Conservation (phyloP, 2,113 vertebrate genomes). For the Microcebus murinus region DNA sequence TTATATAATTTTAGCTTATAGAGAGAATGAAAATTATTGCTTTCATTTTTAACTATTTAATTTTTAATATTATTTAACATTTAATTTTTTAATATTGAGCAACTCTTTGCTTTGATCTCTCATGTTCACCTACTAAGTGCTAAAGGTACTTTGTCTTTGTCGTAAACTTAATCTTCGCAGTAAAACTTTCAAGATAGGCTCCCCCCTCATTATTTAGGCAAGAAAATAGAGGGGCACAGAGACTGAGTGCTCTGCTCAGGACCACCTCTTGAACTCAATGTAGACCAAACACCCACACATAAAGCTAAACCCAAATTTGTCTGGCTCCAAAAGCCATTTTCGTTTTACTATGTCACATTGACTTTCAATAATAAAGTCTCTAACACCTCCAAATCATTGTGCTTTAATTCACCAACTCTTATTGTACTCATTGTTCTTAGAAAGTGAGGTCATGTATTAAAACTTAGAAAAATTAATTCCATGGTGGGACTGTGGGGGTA, state of each 20-base stretch:
- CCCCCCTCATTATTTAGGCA: background rate
- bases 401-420: background rate
- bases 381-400: background rate
- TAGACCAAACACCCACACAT: background rate
- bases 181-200: background rate
- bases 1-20: background rate
- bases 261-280: background rate
- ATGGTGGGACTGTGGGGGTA: background rate
- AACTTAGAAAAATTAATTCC: constrained; percentile 10
- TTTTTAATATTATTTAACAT: too few relatives aligned
- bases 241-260: background rate
- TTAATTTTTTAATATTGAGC: background rate
- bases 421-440: background rate
- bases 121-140: background rate
- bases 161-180: background rate
- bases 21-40: background rate
- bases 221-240: background rate
- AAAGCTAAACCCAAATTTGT: background rate
- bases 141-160: background rate
- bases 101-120: background rate
- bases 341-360: background rate
- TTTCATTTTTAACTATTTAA: background rate
- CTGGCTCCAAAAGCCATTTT: background rate
- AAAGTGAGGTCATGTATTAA: background rate
- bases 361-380: constrained; percentile 6